These are phyloP conservation scores for Megaceryle alcyon DNA, from an alignment of 2,797 vertebrate genomes.

Conservation along the genomic window DNA sequence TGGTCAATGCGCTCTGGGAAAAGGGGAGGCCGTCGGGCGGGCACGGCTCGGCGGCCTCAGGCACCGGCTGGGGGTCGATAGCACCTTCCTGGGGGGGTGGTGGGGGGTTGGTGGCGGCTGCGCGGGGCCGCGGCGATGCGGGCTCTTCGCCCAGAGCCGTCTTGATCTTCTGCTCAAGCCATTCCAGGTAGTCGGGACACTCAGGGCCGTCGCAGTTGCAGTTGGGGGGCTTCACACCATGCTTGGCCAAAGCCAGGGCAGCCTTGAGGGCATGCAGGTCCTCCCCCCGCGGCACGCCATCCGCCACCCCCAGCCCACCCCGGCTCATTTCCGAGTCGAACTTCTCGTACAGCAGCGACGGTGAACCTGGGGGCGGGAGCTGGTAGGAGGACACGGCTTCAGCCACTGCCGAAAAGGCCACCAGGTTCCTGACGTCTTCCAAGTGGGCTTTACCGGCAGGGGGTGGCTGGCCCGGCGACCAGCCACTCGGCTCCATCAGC, in stretches of 20 bases:
- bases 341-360: constrained; percentile 87
- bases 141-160: constrained; percentile 79
- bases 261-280: constrained; percentile 89
- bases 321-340: constrained; percentile 90
- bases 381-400: constrained; percentile 86
- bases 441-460: constrained; percentile 79
- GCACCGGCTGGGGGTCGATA: constrained; percentile 50
- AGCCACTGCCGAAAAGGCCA: constrained; percentile 92
- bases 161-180: constrained; percentile 96
- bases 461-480: constrained; percentile 62
- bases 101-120: background rate
- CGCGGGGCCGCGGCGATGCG: constrained; percentile 65
- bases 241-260: constrained; percentile 90
- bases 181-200: constrained; percentile 98
- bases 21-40: constrained; percentile 84
- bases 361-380: constrained; percentile 52
- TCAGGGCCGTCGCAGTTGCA: constrained; percentile 97
- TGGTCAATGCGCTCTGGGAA: constrained; percentile 92
- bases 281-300: constrained; percentile 75
- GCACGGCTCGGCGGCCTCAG: constrained; percentile 59
- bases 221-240: constrained; percentile 94
- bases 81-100: constrained; percentile 50
- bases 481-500: constrained; percentile 63
- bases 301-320: constrained; percentile 51
- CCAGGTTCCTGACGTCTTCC: constrained; percentile 92